These are phyloP conservation scores for Macrosiphum euphorbiae DNA, from an alignment of 2,888 invertebrate species.

Conservation along the genomic window DNA sequence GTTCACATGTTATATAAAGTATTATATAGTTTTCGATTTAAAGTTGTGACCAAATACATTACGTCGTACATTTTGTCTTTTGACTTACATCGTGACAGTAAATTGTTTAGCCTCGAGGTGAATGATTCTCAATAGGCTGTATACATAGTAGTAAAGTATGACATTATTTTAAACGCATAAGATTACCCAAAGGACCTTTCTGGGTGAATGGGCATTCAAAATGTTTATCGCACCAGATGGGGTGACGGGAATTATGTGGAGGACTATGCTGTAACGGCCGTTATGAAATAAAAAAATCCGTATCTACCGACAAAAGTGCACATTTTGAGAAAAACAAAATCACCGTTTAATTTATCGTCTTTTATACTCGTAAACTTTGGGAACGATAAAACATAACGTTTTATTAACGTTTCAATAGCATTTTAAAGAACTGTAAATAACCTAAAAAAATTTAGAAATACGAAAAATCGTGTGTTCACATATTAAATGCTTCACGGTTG, in stretches of 20 bases:
- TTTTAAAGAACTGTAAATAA: constrained; percentile 27
- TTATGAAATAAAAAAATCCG: constrained; percentile 52
- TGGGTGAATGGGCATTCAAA: constrained; percentile 57
- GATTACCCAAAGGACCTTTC: constrained; percentile 57
- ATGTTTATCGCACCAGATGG: constrained; percentile 44
- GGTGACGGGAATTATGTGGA: constrained; percentile 49
- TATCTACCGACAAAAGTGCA: constrained; percentile 35
- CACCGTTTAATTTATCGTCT: constrained; percentile 56
- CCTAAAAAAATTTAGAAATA: neutral
- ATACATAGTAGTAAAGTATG: constrained; percentile 3
- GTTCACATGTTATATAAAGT: neutral
- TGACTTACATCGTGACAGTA: constrained; percentile 19
- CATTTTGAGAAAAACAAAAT: constrained; percentile 42
- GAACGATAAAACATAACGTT: constrained; percentile 19
- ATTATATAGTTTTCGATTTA: constrained; percentile 41
- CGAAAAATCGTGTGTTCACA: neutral
- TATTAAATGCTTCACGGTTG: neutral
- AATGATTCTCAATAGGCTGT: constrained; percentile 50
- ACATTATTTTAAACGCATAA: constrained; percentile 54
- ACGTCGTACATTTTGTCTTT: neutral
- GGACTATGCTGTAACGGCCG: constrained; percentile 47
- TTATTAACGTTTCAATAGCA: constrained; percentile 47
- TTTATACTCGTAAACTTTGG: constrained; percentile 31
- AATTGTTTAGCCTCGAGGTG: constrained; percentile 57
- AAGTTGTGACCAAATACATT: constrained; percentile 20